A percentile compares a stretch with the other conserved stretches of the same genome.
Evolutionary conservation across 2,797 vertebrate species (phyloP).

Genomic region (Myripristis murdjan): DNA sequence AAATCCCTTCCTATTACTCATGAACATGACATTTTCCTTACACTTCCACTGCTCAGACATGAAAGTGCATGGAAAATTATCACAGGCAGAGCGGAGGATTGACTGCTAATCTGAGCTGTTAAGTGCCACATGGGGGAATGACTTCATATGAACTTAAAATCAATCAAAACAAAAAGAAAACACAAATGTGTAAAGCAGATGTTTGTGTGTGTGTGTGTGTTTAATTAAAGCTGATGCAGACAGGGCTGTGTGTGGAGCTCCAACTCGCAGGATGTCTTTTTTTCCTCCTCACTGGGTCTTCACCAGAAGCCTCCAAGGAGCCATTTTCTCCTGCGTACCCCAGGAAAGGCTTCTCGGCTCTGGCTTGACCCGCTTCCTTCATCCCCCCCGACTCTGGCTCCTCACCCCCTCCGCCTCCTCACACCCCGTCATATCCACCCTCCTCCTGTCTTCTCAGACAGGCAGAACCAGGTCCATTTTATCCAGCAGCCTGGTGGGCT

Average conservation of each 20-base stretch:
- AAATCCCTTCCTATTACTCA: background rate
- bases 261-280: background rate
- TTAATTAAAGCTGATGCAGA: conserved; percentile 60
- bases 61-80: conserved; percentile 21
- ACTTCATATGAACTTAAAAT: conserved; percentile 25
- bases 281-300: background rate
- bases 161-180: conserved; percentile 32
- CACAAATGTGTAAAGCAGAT: conserved; percentile 37
- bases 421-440: background rate
- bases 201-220: too few relatives aligned
- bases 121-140: conserved; percentile 29
- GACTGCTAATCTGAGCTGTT: conserved; percentile 17
- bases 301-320: conserved; percentile 1
- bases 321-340: background rate
- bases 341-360: conserved; percentile 10
- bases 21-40: conserved; percentile 4
- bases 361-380: conserved; percentile 1
- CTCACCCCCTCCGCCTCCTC: background rate
- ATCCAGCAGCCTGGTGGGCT: conserved; percentile 25
- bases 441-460: background rate
- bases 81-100: conserved; percentile 14
- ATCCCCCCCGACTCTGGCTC: background rate
- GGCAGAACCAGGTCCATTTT: conserved; percentile 2
- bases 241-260: conserved; percentile 16
- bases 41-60: conserved; percentile 32